Conservation (phyloP, 2,113 vertebrate genomes). For the Sceloporus undulatus region DNA sequence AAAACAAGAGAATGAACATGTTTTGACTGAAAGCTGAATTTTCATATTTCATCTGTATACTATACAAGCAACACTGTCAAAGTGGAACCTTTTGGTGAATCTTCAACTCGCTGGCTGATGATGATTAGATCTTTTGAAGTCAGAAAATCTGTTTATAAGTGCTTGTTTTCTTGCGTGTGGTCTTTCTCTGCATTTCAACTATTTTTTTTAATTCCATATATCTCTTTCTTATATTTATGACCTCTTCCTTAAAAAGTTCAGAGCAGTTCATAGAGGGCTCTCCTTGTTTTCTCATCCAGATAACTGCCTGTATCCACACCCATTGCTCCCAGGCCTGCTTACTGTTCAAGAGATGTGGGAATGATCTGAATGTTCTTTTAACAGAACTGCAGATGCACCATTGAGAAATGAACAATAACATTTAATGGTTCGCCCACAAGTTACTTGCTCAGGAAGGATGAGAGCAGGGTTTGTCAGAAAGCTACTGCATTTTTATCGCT, state of each 20-base stretch:
- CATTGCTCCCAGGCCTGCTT: not conserved
- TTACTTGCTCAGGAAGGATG: not conserved
- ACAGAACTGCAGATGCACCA: not conserved
- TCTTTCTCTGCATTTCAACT: not conserved
- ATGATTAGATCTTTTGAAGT: not conserved
- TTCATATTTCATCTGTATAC: not conserved
- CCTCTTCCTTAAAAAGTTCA: not conserved
- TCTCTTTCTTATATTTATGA: not conserved
- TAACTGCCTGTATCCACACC: not conserved
- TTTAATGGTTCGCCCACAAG: not conserved
- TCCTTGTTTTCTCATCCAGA: not conserved
- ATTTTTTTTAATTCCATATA: not conserved
- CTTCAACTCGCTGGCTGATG: not conserved
- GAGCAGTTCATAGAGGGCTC: not conserved
- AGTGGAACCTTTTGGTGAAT: not conserved
- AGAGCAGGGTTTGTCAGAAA: not conserved
- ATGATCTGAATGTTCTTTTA: not conserved
- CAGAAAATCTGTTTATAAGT: not conserved
- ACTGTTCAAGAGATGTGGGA: not conserved
- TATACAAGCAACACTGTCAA: not conserved
- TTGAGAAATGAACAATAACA: constrained; percentile 7
- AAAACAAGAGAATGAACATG: not conserved
- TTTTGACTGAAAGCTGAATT: not conserved
- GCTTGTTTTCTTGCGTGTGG: not conserved
- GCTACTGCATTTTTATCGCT: not conserved